Conservation (phyloP, 2,888 invertebrate species). For the Epistrophe eligans region DNA sequence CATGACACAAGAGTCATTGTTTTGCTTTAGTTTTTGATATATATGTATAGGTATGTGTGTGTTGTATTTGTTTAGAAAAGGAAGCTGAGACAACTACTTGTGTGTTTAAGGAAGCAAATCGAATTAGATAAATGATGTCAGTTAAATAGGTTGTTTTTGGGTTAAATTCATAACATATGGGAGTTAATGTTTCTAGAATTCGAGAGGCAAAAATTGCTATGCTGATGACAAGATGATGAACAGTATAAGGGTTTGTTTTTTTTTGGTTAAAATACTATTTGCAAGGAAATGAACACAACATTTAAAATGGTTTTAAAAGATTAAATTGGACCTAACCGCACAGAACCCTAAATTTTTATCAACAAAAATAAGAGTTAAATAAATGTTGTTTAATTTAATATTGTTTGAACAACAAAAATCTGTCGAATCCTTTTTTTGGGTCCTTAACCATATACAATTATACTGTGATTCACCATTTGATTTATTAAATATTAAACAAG, state of each 20-base stretch:
- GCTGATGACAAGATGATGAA: slow-evolving; percentile 13
- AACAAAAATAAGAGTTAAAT: not conserved
- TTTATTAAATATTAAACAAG: not conserved
- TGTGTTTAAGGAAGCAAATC: slow-evolving; percentile 49
- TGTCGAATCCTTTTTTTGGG: not conserved
- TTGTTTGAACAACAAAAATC: not conserved
- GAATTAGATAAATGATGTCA: slow-evolving; percentile 67
- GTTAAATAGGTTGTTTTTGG: slow-evolving; percentile 60
- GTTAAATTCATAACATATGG: slow-evolving; percentile 55
- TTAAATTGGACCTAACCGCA: not conserved
- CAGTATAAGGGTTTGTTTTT: slow-evolving; percentile 17
- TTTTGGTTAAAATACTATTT: slow-evolving; percentile 33
- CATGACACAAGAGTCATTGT: slow-evolving; percentile 64
- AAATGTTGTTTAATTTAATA: slow-evolving; percentile 5
- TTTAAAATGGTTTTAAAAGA: not conserved
- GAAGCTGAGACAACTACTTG: slow-evolving; percentile 1
- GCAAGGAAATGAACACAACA: slow-evolving; percentile 15
- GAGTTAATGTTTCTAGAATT: slow-evolving; percentile 25
- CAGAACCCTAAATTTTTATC: not conserved
- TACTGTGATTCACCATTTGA: not conserved
- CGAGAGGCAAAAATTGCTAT: slow-evolving; percentile 7
- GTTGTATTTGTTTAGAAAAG: not conserved
- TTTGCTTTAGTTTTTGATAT: slow-evolving; percentile 39
- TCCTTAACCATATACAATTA: not conserved
- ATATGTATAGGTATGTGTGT: not conserved